Conservation (phyloP, 2,888 invertebrate genomes). For the Andrena chrysosceles region DNA sequence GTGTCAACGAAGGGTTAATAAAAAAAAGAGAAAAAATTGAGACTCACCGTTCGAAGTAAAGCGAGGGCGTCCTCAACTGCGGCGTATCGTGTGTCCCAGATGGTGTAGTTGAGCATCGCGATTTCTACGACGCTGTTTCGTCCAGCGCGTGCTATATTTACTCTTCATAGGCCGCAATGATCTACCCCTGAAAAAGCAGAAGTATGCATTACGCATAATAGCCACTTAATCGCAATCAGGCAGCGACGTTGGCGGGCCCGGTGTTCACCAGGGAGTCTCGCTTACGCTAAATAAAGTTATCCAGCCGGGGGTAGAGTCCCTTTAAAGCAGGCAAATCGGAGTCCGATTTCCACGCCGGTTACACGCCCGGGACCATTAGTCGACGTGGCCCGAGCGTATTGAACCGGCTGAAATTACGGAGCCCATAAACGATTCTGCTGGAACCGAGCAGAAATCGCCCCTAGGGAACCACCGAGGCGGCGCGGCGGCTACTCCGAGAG, state of each 20-base stretch:
- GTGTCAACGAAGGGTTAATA: no score
- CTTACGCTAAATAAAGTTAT: slow-evolving; percentile 63
- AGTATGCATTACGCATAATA: slow-evolving; percentile 58
- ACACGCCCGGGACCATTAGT: slow-evolving; percentile 59
- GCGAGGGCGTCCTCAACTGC: neutral
- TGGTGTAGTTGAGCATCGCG: neutral
- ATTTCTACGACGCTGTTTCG: slow-evolving; percentile 17
- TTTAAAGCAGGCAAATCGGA: slow-evolving; percentile 46
- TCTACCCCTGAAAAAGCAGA: slow-evolving; percentile 26
- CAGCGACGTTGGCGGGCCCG: slow-evolving; percentile 59
- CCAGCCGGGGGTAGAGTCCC: slow-evolving; percentile 37
- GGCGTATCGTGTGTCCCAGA: neutral
- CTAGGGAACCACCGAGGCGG: slow-evolving; percentile 45
- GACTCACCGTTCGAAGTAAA: neutral
- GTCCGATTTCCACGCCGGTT: slow-evolving; percentile 51
- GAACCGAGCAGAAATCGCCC: slow-evolving; percentile 60
- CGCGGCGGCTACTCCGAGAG: slow-evolving; percentile 20
- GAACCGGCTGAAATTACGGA: slow-evolving; percentile 60
- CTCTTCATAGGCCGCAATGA: slow-evolving; percentile 18
- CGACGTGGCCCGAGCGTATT: slow-evolving; percentile 49
- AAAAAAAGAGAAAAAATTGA: neutral
- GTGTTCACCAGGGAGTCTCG: neutral
- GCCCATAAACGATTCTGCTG: slow-evolving; percentile 65
- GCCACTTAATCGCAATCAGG: slow-evolving; percentile 65
- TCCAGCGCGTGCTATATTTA: slow-evolving; percentile 15